Evolutionary conservation across 2,113 vertebrate species (phyloP), one percentile per base, ranked within the genome.

Genomic region (Ovis aries): DNA sequence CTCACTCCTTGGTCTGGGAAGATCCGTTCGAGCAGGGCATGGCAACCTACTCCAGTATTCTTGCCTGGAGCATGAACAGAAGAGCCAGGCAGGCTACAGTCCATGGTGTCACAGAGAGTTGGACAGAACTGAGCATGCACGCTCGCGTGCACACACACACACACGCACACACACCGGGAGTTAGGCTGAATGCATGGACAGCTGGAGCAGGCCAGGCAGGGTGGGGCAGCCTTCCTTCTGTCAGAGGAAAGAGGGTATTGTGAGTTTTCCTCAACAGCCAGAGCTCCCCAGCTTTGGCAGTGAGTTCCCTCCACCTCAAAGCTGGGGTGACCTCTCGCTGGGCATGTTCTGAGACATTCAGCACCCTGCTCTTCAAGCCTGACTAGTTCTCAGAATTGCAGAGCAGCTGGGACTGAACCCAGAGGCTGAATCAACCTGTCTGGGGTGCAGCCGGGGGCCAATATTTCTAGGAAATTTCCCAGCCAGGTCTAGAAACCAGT

Each of bases 401-500:
- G 71, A 52, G 43, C 71, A 52, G 52, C 88, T n/a, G 92, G 92
- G 83, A 62, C 45, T 6, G 1, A 31, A 33, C 45, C 45, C 74
- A 45, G 81, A 67, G 53, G 55, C 29, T 6, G 16, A 62, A 43
- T 52, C 88, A 17, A 1, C 45, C 40, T 25, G 40, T 62, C 33
- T n/a, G 0, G 59, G 55, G 52, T 27, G 21, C 27, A 50, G 60
- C 74, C 0, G 10, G 43, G 45, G 40, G 77, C 89, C 0, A 0
- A 52, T 80, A 71, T 27, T 96, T 67, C 87, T n/a, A 91, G 59
- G 52, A 67, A 80, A 43, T 43, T 57, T 57, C 89, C 55, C 90
- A 80, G 90, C 27, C 90, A 29, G 80, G 43, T 21, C 29, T 84
- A 45, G 86, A 92, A 43, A 78, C 50, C 7, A 25, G 31, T 64